Base-by-base conservation (phyloP, 2,113 vertebrate genomes). In the Bagarius yarrelli region DNA sequence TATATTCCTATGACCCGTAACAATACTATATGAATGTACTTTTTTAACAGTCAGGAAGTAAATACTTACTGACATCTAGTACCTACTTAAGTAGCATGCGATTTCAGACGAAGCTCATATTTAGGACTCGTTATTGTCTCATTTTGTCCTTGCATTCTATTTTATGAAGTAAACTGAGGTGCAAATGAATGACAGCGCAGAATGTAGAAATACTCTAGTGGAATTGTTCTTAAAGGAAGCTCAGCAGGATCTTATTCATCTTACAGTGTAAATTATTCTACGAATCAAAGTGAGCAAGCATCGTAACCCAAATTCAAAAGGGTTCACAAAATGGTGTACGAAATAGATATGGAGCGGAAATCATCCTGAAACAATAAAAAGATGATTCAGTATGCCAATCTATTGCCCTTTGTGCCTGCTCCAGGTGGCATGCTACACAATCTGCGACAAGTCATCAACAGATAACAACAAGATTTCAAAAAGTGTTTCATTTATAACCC, bases 401-500 rank as follows among this genome's bases (percentile, higher is more conserved):
- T 71, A n/a, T 27, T 52, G 44, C 50, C 57, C 56, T n/a, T 74
- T 53, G 27, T 79, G 67, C 34, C 53, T 55, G 70, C 59, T 83
- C 76, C 82, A 80, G 53, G 60, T 67, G 70, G 70, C 27, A 74
- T 60, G 18, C 70, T 50, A 25, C 44, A n/a, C 16, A 14, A 64
- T 53, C 30, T 76, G 61, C 19, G 50, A 60, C 80, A 44, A 55
- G 72, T 81, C 61, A 34, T 40, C 1, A 50, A n/a, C 69, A 73
- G 61, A 67, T 57, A 86, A 70, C 86, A 69, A 81, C 70, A 83
- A 78, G 6, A 87, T 85, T 86, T 80, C 82, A 80, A 69, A 85
- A 53, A 83, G 67, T 79, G 83, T 86, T 89, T 83, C 83, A 84
- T 83, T 86, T 76, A 6, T 52, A 74, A 74, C 36, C 81, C 82